Conservation (phyloP, 2,113 vertebrate genomes). For the Myotis davidii region DNA sequence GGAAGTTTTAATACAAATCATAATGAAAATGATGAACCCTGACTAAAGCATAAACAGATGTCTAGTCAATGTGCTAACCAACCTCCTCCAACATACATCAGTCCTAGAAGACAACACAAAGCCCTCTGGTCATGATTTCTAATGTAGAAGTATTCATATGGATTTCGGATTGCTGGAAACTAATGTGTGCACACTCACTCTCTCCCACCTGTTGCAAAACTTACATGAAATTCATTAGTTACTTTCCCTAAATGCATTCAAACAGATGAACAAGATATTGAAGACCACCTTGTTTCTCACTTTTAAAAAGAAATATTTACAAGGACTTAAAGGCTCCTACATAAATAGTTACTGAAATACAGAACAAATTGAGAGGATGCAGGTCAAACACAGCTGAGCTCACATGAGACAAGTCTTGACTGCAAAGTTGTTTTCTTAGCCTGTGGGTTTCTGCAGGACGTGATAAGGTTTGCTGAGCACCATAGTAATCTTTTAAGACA, state of each 20-base stretch:
- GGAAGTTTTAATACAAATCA: constrained; percentile 48
- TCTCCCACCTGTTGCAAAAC: neutral
- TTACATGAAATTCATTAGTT: constrained; percentile 49
- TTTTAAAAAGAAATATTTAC: constrained; percentile 71
- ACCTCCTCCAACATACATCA: constrained; percentile 10
- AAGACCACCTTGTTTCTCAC: constrained; percentile 73
- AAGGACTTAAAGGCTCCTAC: constrained; percentile 68
- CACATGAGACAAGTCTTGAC: neutral
- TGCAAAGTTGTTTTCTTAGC: constrained; percentile 54
- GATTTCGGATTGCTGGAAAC: constrained; percentile 3
- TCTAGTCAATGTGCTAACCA: constrained; percentile 48
- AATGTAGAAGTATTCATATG: constrained; percentile 29
- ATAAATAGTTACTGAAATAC: constrained; percentile 70
- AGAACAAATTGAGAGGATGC: constrained; percentile 49
- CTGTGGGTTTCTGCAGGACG: constrained; percentile 24
- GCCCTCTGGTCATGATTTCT: constrained; percentile 47
- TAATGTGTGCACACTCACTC: neutral
- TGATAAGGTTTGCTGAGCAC: constrained; percentile 57
- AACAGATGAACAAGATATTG: constrained; percentile 68
- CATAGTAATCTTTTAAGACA: constrained; percentile 66
- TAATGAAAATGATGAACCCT: constrained; percentile 64
- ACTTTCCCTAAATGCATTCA: constrained; percentile 58
- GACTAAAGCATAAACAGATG: constrained; percentile 56
- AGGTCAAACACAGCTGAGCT: constrained; percentile 30
- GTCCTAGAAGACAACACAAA: neutral